phyloP scores from a whole-genome alignment of 64 coral and sea anemone species.

The Stichodactyla helianthus region DNA sequence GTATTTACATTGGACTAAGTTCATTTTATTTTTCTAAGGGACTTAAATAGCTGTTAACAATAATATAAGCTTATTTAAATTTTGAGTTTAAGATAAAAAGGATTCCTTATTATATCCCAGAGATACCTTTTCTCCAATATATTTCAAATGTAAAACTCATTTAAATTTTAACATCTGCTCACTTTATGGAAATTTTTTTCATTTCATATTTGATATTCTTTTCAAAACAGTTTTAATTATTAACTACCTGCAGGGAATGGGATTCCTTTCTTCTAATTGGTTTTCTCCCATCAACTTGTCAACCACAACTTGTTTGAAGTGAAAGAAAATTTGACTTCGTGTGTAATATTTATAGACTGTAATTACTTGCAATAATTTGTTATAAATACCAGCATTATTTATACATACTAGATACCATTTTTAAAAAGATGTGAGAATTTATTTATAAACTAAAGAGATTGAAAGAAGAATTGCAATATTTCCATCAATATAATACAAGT shows the following conservation, averaged over 20 bases:
- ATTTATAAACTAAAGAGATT: too few species aligned
- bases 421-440: too few species aligned
- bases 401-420: too few species aligned
- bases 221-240: background rate
- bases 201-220: background rate
- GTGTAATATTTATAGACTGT: too few species aligned
- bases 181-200: conserved; percentile 4
- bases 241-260: background rate
- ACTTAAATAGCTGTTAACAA: background rate
- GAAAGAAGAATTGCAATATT: too few species aligned
- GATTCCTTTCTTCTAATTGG: too few species aligned
- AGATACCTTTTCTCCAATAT: background rate
- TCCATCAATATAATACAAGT: too few species aligned
- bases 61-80: background rate
- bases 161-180: background rate
- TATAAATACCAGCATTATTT: too few species aligned
- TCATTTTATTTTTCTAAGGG: background rate
- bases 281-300: too few species aligned
- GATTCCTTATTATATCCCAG: background rate
- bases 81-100: background rate
- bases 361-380: too few species aligned
- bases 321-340: too few species aligned
- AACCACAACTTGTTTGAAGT: too few species aligned
- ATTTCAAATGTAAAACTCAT: background rate
- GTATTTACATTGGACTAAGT: background rate